These are phyloP conservation scores for Sebastes reedi DNA, from an alignment of 2,797 vertebrate species.

Conservation along the genomic window DNA sequence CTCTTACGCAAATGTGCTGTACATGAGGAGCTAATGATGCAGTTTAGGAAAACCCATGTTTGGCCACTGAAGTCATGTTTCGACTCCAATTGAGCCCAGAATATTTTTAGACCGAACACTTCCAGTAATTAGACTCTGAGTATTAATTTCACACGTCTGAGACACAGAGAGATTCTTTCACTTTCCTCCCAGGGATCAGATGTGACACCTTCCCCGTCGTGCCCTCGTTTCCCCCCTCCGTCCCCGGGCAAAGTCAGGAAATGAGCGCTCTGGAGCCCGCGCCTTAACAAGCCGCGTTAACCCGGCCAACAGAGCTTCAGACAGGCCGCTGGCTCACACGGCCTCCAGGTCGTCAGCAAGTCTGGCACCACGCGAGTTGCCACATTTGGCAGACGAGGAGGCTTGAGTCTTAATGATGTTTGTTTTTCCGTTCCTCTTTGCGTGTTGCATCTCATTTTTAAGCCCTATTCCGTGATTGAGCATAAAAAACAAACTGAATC, in stretches of 20 bases:
- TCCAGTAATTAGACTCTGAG: slow-evolving; percentile 2
- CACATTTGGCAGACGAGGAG: slow-evolving; percentile 58
- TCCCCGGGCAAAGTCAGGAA: slow-evolving; percentile 63
- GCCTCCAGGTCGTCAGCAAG: slow-evolving; percentile 60
- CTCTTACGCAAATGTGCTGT: slow-evolving; percentile 9
- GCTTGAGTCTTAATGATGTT: slow-evolving; percentile 52
- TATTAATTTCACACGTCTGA: slow-evolving; percentile 21
- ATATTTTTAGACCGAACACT: slow-evolving; percentile 21
- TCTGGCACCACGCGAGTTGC: slow-evolving; percentile 57
- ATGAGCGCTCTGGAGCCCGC: slow-evolving; percentile 43
- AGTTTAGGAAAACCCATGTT: slow-evolving; percentile 12
- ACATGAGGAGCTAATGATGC: slow-evolving; percentile 6
- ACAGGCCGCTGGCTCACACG: slow-evolving; percentile 43
- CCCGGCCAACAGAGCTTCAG: slow-evolving; percentile 44
- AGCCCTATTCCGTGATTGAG: slow-evolving; percentile 6
- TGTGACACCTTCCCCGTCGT: slow-evolving; percentile 62
- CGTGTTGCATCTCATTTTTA: slow-evolving; percentile 23
- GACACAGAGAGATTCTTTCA: slow-evolving; percentile 26
- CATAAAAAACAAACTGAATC: not conserved
- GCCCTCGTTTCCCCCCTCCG: slow-evolving; percentile 12
- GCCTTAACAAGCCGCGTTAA: slow-evolving; percentile 60
- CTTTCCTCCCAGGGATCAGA: slow-evolving; percentile 47
- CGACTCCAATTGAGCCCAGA: not conserved
- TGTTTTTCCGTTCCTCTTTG: slow-evolving; percentile 46
- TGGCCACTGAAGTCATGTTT: slow-evolving; percentile 16